Base-by-base conservation (phyloP, 2,797 vertebrate species). In the Enoplosus armatus region DNA sequence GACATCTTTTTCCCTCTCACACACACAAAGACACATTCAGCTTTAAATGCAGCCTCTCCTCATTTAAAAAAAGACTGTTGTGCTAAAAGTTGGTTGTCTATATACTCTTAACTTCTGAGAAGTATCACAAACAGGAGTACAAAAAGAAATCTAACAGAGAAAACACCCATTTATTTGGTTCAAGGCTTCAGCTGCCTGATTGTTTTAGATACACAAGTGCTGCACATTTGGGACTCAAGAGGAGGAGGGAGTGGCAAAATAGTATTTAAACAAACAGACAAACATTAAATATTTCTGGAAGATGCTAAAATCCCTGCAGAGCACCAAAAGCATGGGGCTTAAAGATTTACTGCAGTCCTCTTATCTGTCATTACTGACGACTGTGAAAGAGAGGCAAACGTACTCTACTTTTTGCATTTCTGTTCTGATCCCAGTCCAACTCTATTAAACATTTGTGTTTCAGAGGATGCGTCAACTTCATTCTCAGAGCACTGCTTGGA, bases 381-480 rank as follows among this genome's bases (percentile, higher is more conserved):
- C 88, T 90, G 90, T 71, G 84, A 91, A 92, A 94, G 92, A 90
- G 85, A 94, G 80, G 89, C 90, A 93, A 92, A 93, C 92, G 86
- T 87, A 93, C 90, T 93, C 86, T 89, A 91, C 79, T 94, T 93
- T 93, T 87, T 92, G 90, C 88, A 87, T 92, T 88, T 88, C 75
- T 92, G 88, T 94, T 95, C 94, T 94, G 94, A 95, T 94, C 91
- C 88, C 86, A 70, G 90, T 95, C 93, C 94, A 95, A 93, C 91
- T 94, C 91, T 59, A 93, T 93, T 90, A 93, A 95, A 93, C 85
- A 89, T 86, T 84, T 87, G 83, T 78, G 90, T 93, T 94, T 95
- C 85, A 90, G 90, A 90, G 81, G 88, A 92, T 76, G 83, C 80
- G 29, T 90, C 87, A 88, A 90, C 90, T 86, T 86, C 84, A 85